Conservation (phyloP, 2,797 vertebrate genomes). For the Lemur catta region DNA sequence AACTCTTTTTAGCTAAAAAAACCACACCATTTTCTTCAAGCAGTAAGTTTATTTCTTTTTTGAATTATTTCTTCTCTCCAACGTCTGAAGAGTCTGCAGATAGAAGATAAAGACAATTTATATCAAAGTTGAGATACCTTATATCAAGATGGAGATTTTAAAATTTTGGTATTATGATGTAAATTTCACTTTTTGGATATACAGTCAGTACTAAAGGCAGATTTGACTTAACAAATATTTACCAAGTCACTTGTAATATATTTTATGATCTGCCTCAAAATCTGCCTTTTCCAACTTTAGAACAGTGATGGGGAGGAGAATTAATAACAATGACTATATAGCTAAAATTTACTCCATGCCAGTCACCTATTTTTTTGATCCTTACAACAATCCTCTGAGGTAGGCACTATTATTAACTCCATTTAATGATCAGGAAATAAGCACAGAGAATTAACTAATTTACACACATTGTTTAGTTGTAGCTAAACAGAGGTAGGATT, state of each 20-base stretch:
- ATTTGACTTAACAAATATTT: constrained; percentile 17
- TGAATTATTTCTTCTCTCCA: neutral
- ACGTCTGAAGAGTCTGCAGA: neutral
- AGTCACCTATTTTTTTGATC: neutral
- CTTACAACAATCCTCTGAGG: neutral
- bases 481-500: neutral
- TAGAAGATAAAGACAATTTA: neutral
- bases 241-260: neutral
- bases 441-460: neutral
- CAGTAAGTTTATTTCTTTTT: neutral
- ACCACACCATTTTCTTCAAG: neutral
- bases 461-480: neutral
- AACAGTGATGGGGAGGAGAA: neutral
- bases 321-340: neutral
- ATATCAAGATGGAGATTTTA: neutral
- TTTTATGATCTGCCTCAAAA: constrained; percentile 16
- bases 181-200: neutral
- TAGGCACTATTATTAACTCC: neutral
- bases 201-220: neutral
- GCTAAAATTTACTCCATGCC: neutral
- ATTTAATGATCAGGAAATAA: constrained; percentile 20
- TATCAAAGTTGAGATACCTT: neutral
- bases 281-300: constrained; percentile 30
- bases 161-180: neutral
- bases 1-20: neutral